Conservation (phyloP, 1,140 invertebrate genomes). For the Melipona quadrifasciata region DNA sequence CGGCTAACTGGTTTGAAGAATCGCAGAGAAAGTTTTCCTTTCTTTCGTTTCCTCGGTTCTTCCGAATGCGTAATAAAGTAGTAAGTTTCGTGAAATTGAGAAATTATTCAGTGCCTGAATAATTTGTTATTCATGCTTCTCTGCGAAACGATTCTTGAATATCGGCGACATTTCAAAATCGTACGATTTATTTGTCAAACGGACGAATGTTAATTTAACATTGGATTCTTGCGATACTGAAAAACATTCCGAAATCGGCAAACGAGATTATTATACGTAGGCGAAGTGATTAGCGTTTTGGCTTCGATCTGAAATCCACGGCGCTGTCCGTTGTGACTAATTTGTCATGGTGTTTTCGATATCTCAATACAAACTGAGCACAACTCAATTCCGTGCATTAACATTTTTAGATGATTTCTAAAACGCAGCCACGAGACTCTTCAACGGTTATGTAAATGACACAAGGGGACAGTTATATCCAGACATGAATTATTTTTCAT, state of each 20-base stretch:
- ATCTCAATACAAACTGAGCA: background rate
- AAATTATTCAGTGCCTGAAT: background rate
- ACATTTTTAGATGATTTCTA: background rate
- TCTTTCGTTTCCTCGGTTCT: background rate
- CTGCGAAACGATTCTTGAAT: background rate
- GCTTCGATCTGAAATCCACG: background rate
- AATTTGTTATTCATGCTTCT: background rate
- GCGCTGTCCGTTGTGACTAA: background rate
- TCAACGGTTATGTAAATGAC: background rate
- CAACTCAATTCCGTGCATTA: background rate
- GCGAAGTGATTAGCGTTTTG: background rate
- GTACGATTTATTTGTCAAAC: background rate
- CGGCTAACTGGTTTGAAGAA: background rate
- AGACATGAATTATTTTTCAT: background rate
- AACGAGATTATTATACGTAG: background rate
- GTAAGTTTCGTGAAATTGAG: background rate
- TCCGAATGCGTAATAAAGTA: background rate
- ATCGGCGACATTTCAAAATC: too few species aligned
- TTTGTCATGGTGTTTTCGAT: background rate
- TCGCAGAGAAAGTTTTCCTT: background rate
- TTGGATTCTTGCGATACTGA: background rate
- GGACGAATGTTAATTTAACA: background rate
- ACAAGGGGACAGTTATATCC: background rate
- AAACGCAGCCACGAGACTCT: background rate
- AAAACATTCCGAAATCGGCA: background rate